phyloP scores from a whole-genome alignment of 2,888 invertebrate genomes.

The Brachyptera risi region DNA sequence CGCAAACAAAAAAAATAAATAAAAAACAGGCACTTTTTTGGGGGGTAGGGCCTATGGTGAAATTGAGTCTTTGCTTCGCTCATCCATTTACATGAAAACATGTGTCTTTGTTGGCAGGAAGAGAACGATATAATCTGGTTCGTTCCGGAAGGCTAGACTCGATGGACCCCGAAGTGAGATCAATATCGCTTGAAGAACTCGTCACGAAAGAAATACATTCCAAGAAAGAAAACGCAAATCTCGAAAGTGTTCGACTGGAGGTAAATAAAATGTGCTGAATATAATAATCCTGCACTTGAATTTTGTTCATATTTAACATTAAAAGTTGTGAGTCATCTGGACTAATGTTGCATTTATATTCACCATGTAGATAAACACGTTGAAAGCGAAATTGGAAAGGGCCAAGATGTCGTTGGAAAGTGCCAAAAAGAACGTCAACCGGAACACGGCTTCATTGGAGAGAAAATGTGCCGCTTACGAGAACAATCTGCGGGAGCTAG shows the following conservation, averaged over 20 bases:
- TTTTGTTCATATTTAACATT: too few species aligned
- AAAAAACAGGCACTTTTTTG: too few species aligned
- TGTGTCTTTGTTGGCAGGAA: conserved; percentile 36
- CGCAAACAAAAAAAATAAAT: too few species aligned
- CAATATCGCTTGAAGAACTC: conserved; percentile 54
- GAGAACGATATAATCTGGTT: conserved; percentile 56
- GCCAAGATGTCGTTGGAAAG: conserved; percentile 15
- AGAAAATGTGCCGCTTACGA: too few species aligned
- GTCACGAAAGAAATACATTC: conserved; percentile 42
- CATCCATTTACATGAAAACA: too few species aligned
- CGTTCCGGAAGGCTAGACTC: conserved; percentile 61
- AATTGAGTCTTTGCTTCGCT: too few species aligned
- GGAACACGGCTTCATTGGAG: neutral
- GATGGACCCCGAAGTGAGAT: conserved; percentile 54
- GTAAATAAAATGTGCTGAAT: conserved; percentile 22
- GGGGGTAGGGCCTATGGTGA: too few species aligned
- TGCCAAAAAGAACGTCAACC: conserved; percentile 3
- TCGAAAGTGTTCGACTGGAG: conserved; percentile 27
- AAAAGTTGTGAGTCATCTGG: too few species aligned
- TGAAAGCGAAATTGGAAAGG: conserved; percentile 21
- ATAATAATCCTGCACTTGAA: neutral
- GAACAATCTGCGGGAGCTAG: too few species aligned
- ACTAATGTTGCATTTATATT: neutral
- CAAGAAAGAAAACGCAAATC: neutral
- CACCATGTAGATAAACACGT: conserved; percentile 20